A percentile compares a stretch with the other conserved stretches of the same genome.
phyloP scores from a whole-genome alignment of 2,797 vertebrate genomes.

The Oreochromis grahami region DNA sequence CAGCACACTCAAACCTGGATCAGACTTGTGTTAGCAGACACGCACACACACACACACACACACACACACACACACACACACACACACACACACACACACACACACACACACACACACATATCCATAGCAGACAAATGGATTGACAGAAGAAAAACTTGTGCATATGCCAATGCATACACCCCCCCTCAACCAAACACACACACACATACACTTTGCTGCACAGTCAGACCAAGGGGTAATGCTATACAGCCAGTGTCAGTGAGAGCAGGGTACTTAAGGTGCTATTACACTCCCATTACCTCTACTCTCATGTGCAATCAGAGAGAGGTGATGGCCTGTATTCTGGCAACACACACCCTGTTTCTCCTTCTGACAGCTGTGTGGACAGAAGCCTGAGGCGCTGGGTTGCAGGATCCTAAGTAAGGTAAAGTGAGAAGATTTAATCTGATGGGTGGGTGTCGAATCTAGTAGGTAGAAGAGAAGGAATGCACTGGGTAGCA shows the following conservation, averaged over 20 bases:
- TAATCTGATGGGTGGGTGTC: conserved; percentile 54
- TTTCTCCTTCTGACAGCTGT: conserved; percentile 61
- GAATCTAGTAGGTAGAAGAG: conserved; percentile 4
- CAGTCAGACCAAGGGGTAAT: conserved; percentile 58
- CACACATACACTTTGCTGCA: conserved; percentile 25
- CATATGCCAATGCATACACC: conserved; percentile 35
- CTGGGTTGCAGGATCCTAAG: conserved; percentile 19
- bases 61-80: conserved; percentile 33
- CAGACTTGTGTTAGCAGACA: conserved; percentile 32
- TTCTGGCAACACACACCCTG: conserved; percentile 67
- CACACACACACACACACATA: conserved; percentile 14
- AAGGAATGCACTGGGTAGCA: conserved; percentile 6
- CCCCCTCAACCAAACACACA: background rate
- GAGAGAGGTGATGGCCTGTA: conserved; percentile 71
- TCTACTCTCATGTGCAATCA: conserved; percentile 74
- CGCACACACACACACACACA: conserved; percentile 17
- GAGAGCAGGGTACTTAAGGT: conserved; percentile 75
- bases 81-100: background rate
- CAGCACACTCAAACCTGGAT: conserved; percentile 54
- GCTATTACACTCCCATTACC: conserved; percentile 77
- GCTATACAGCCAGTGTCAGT: conserved; percentile 69
- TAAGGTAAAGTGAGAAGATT: conserved; percentile 45
- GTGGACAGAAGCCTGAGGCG: conserved; percentile 50
- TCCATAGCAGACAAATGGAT: conserved; percentile 30
- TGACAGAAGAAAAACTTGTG: conserved; percentile 42